Percentiles rank a stretch among this genome's conserved stretches.
Evolutionary conservation across 2,888 invertebrate species (phyloP).

Genomic region (Cephus spinipes): DNA sequence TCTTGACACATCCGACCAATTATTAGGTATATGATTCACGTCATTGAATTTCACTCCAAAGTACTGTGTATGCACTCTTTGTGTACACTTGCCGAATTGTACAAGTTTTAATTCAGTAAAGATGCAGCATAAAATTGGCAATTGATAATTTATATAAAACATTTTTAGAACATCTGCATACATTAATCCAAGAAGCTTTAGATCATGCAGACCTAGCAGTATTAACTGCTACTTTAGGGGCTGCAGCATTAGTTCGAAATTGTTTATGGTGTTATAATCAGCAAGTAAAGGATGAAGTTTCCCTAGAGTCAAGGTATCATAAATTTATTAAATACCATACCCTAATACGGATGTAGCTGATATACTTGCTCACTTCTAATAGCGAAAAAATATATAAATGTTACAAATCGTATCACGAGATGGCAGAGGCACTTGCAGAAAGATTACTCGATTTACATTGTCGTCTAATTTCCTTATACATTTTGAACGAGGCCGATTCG

Average conservation of each 20-base stretch:
- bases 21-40: constrained; percentile 70
- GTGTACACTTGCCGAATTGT: not conserved
- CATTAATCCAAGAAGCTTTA: constrained; percentile 83
- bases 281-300: constrained; percentile 65
- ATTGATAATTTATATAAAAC: not conserved
- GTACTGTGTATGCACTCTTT: not conserved
- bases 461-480: constrained; percentile 81
- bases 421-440: constrained; percentile 88
- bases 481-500: constrained; percentile 85
- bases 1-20: constrained; percentile 79
- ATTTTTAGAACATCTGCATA: constrained; percentile 78
- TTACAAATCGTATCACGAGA: constrained; percentile 82
- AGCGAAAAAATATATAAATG: constrained; percentile 67
- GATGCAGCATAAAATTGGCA: not conserved
- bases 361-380: not conserved
- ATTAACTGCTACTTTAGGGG: constrained; percentile 83
- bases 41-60: constrained; percentile 1
- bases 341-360: not conserved
- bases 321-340: not conserved
- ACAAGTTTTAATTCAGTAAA: not conserved
- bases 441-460: constrained; percentile 84
- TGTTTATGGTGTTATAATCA: constrained; percentile 83
- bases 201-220: constrained; percentile 88
- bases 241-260: constrained; percentile 82
- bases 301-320: constrained; percentile 45